Conservation (phyloP, 2,797 vertebrate species). For the Melanogrammus aeglefinus region DNA sequence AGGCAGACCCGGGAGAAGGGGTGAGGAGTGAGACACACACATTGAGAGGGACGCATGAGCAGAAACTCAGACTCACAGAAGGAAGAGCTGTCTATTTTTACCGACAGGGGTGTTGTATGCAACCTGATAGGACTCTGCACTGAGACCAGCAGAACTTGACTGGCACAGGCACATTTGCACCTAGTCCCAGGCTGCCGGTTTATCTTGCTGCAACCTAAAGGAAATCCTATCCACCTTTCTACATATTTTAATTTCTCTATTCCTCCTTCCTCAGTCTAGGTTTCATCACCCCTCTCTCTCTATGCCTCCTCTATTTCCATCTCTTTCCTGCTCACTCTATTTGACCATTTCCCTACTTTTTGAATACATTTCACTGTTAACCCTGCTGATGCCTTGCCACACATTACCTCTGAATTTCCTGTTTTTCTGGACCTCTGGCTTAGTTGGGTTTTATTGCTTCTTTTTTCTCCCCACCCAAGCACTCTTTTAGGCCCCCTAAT, state of each 20-base stretch:
- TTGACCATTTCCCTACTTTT: conserved; percentile 3
- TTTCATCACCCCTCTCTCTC: not conserved
- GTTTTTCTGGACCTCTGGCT: conserved; percentile 19
- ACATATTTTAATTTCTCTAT: not conserved
- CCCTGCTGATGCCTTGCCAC: not conserved
- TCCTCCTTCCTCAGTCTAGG: not conserved
- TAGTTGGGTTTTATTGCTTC: not conserved
- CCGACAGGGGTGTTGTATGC: conserved; percentile 26
- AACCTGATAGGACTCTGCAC: conserved; percentile 47
- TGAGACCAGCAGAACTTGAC: conserved; percentile 42
- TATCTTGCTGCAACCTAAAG: conserved; percentile 42
- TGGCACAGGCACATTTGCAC: conserved; percentile 38
- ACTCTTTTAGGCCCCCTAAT: not conserved
- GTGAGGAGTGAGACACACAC: conserved; percentile 28
- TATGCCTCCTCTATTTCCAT: conserved; percentile 14
- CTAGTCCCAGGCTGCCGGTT: conserved; percentile 23
- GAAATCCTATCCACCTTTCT: conserved; percentile 51
- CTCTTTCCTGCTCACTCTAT: conserved; percentile 15
- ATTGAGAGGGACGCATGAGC: conserved; percentile 10
- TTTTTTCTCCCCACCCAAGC: conserved; percentile 25
- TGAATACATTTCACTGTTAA: not conserved
- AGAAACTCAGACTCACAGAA: not conserved
- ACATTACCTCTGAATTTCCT: conserved; percentile 18
- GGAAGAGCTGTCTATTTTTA: conserved; percentile 63
- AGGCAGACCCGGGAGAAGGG: conserved; percentile 46